Base-by-base conservation (phyloP, 1,140 invertebrate species). In the Sitophilus oryzae region DNA sequence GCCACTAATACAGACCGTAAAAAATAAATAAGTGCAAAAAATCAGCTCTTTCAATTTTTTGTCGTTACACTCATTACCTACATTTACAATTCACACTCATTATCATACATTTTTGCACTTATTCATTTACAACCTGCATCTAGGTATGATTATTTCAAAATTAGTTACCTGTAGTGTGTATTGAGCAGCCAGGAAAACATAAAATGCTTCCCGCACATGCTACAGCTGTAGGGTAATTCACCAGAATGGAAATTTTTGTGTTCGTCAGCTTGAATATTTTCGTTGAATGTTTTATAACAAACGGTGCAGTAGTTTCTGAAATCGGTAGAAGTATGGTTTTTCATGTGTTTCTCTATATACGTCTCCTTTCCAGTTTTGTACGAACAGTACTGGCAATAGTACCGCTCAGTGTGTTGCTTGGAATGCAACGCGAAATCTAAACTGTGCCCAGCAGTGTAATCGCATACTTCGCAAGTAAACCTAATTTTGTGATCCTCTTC, bases 161-260 rank as follows among this genome's bases (percentile, higher is more conserved):
- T n/a, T n/a, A n/a, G n/a, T 25, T 37, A 54, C 36, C 65, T 55
- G 2, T 59, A 44, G 45, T 69, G 67, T 3, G 67, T 62, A 9
- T 61, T 62, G 10, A 69, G 34, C 41, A 67, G 58, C 65, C 66
- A 69, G 2, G 65, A 66, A 42, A 67, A 67, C 64, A 66, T 67
- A 47, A 67, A 69, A 51, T 66, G 61, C 50, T 78, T 77, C 0
- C 77, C 79, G 64, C 83, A 85, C 3, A 79, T 66, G 44, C 79
- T 69, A 59, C 83, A 85, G 9, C 73, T 66, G 61, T 75, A 84
- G 0, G 81, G 80, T 47, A 78, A 77, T 46, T 78, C 72, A 0
- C 78, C 77, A 0, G 75, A 78, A 52, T 85, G 82, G 11, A 62
- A 66, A 36, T 67, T 60, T 34, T 67, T 66, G 43, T 69, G 67